Evolutionary conservation across 2,113 vertebrate genomes (phyloP), one percentile per base, ranked within the genome.

Genomic region (Brachirus orientalis): DNA sequence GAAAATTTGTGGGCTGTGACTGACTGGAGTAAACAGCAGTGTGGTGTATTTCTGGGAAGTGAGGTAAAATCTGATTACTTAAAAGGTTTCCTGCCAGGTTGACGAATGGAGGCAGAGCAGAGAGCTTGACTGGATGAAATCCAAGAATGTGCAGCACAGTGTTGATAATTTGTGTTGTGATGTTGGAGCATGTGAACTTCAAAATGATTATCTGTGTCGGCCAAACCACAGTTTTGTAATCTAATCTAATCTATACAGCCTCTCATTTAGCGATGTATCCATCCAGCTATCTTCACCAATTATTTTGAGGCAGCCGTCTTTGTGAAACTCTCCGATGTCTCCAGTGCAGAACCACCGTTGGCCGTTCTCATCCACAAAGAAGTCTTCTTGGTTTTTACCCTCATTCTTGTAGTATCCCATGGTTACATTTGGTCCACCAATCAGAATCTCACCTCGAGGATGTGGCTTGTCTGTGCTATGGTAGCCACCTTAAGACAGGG

Each of bases 331-430:
- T 6, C 97, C 97, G 18, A 98, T 95, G 77, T 99, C 97, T 59
- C 97, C 97, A 0, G 97, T 98, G 53, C 94, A 96, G 66, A 99
- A 97, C 97, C 97, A 99, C 16, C 95, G 90, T 89, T 98, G 95
- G n/a, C 95, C 94, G 4, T 92, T 94, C 60, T 94, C 90, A 71
- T 97, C 97, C 59, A 95, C 88, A 36, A 91, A 94, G 89, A 97
- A 99, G 79, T 99, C 95, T 14, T 93, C 87, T 20, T 85, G 92
- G 69, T 94, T 95, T 80, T 93, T 94, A 0, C 64, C 63, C 74
- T 95, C 90, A 14, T 93, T 94, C 90, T 97, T 98, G 79, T 97
- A 99, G 91, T 98, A 99, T n/a, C 97, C 97, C 93, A 96, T 93
- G n/a, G 96, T 95, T 20, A 98, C 93, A 18, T 95, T 99, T 59